phyloP scores from a whole-genome alignment of 2,797 vertebrate genomes.

The Schizopygopsis malacanthus region DNA sequence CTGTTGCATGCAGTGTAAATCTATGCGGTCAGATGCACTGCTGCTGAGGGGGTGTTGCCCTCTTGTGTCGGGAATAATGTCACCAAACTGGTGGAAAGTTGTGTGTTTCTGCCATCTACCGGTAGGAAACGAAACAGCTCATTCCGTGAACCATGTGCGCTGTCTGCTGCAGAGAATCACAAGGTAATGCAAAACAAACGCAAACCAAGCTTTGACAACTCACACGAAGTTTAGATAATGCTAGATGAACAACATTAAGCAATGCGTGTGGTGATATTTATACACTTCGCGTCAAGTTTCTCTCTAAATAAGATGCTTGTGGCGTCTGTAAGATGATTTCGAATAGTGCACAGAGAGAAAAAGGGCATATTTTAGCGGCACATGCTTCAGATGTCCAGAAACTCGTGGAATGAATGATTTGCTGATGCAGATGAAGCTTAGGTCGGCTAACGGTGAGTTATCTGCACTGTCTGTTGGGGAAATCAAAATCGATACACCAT shows the following conservation, averaged over 20 bases:
- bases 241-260: neutral
- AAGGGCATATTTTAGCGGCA: neutral
- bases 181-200: slow-evolving; percentile 15
- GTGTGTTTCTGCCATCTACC: slow-evolving; percentile 9
- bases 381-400: neutral
- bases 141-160: neutral
- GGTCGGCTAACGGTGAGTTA: slow-evolving; percentile 40
- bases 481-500: slow-evolving; percentile 66
- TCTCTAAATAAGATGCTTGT: neutral
- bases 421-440: slow-evolving; percentile 21
- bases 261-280: neutral
- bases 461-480: slow-evolving; percentile 49
- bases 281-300: neutral
- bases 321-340: neutral
- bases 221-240: neutral
- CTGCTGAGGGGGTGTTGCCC: neutral
- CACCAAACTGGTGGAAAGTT: neutral
- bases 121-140: neutral
- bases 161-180: neutral
- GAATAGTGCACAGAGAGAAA: neutral
- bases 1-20: no score
- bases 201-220: neutral
- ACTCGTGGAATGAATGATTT: slow-evolving; percentile 41
- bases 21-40: neutral
- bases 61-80: neutral